Percentiles rank a stretch among this genome's conserved stretches.
Evolutionary conservation across 2,113 vertebrate genomes (phyloP).

Genomic region (Potamarius usumacintae): DNA sequence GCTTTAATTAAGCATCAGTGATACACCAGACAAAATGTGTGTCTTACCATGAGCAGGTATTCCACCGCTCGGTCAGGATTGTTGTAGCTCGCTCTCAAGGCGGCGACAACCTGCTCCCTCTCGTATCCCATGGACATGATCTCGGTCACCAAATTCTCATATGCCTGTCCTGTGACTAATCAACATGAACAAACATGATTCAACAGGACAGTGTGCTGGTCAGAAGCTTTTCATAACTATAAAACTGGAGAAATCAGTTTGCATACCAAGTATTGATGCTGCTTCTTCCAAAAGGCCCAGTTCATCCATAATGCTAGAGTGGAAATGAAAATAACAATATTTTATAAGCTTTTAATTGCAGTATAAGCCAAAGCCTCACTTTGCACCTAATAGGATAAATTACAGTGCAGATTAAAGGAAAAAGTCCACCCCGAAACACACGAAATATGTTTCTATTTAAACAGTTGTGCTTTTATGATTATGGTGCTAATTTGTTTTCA

Average conservation of each 20-base stretch:
- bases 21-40: not conserved
- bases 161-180: constrained; percentile 76
- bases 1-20: not conserved
- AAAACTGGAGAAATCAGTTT: not conserved
- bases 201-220: not conserved
- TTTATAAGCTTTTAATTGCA: not conserved
- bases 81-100: constrained; percentile 76
- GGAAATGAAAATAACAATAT: not conserved
- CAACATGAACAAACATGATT: constrained; percentile 4
- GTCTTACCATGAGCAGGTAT: constrained; percentile 74
- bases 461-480: not conserved
- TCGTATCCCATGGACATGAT: constrained; percentile 80
- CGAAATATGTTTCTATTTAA: not conserved
- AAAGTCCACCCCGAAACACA: not conserved
- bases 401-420: not conserved
- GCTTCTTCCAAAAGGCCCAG: constrained; percentile 75
- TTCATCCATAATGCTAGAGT: constrained; percentile 68
- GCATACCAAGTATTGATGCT: constrained; percentile 73
- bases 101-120: constrained; percentile 72
- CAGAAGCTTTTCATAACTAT: not conserved
- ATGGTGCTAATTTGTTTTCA: not conserved
- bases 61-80: constrained; percentile 79
- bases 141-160: constrained; percentile 77
- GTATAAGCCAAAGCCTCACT: not conserved
- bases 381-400: not conserved